phyloP scores from a whole-genome alignment of 2,113 vertebrate species.

The Scomber colias region DNA sequence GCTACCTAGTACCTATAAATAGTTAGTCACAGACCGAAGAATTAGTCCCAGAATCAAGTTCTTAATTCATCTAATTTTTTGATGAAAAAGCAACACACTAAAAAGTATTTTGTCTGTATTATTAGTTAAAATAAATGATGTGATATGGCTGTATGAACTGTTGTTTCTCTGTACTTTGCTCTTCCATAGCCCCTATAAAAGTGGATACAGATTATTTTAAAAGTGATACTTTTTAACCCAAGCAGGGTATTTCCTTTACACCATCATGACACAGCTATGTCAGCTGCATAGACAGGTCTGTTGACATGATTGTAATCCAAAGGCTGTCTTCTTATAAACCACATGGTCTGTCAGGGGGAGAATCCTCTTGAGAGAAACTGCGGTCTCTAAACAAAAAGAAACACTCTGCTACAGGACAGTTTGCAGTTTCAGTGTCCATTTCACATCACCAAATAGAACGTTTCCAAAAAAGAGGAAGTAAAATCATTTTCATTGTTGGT shows the following conservation, averaged over 20 bases:
- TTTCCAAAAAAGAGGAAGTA: conserved; percentile 38
- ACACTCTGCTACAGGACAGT: no score
- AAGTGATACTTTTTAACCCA: not conserved
- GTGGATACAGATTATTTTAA: not conserved
- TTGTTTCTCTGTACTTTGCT: not conserved
- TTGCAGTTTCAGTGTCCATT: not conserved
- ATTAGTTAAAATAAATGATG: not conserved
- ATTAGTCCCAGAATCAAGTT: no score
- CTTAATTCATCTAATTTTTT: no score
- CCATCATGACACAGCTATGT: not conserved
- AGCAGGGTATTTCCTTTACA: conserved; percentile 4
- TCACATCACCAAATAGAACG: conserved; percentile 44
- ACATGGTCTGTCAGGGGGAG: not conserved
- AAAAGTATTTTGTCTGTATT: not conserved
- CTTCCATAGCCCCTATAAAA: not conserved
- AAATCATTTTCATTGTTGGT: not conserved
- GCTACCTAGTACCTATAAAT: not conserved
- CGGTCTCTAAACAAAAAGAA: no score
- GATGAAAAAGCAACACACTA: not conserved
- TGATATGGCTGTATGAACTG: not conserved
- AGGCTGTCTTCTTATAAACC: conserved; percentile 33
- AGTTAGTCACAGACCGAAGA: no score
- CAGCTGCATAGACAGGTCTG: not conserved
- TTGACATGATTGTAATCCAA: conserved; percentile 28
- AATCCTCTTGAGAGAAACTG: not conserved